Evolutionary conservation across 1,140 invertebrate genomes (phyloP).

Genomic region (Asbolus verrucosus): DNA sequence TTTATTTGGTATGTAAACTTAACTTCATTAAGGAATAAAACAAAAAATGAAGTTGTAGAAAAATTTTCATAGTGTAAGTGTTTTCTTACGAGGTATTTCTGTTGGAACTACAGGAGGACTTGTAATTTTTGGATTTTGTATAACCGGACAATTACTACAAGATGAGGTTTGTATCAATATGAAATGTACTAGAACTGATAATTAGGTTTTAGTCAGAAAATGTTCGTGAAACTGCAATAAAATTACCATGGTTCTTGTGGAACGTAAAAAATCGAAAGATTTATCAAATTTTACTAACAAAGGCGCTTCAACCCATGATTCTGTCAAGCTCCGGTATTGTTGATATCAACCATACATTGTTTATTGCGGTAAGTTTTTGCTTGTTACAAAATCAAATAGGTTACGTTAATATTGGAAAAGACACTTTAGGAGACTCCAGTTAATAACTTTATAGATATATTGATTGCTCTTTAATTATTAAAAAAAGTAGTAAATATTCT

Average conservation of each 20-base stretch:
- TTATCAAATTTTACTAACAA: not conserved
- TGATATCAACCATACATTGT: not conserved
- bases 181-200: no score
- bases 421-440: no score
- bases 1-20: constrained; percentile 16
- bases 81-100: constrained; percentile 1
- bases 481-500: no score
- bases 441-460: no score
- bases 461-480: no score
- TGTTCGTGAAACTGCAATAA: not conserved
- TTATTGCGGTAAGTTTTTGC: not conserved
- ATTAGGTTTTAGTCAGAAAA: not conserved
- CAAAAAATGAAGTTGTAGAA: no score
- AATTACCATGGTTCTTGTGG: not conserved
- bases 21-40: no score
- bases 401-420: no score
- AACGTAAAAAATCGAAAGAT: not conserved
- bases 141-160: constrained; percentile 13
- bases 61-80: no score
- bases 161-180: not conserved
- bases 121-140: constrained; percentile 2
- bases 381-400: no score
- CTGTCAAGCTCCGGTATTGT: not conserved
- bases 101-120: constrained; percentile 5
- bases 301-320: not conserved